Evolutionary conservation across 2,888 invertebrate species (phyloP).

Genomic region (Quadroppia sp.): DNA sequence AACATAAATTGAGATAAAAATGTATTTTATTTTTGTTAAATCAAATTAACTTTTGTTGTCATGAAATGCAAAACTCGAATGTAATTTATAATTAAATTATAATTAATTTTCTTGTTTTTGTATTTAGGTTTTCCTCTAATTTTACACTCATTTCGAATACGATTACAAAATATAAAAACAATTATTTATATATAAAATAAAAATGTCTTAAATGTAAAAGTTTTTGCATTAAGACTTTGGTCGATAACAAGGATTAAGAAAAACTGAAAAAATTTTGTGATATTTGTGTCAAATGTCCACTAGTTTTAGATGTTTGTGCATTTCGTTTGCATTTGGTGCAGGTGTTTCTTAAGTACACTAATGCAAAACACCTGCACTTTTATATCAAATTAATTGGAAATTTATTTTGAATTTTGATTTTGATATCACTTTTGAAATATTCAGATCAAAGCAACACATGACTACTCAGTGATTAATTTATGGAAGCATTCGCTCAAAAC

Average conservation of each 20-base stretch:
- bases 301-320: no score
- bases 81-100: not conserved
- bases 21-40: not conserved
- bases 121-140: no score
- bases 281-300: not conserved
- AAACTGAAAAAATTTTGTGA: not conserved
- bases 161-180: no score
- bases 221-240: no score
- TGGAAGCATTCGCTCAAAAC: not conserved
- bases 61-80: no score
- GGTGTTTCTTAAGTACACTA: not conserved
- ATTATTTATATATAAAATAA: no score
- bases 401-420: not conserved
- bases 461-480: not conserved
- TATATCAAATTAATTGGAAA: not conserved
- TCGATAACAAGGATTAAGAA: not conserved
- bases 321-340: not conserved
- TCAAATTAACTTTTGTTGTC: not conserved
- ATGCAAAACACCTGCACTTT: slow-evolving; percentile 3
- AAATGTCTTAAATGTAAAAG: no score
- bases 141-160: no score
- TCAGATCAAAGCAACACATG: not conserved
- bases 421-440: not conserved
- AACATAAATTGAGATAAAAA: not conserved
- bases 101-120: not conserved